A percentile compares a stretch with the other conserved stretches of the same genome.
phyloP scores from a whole-genome alignment of 1,140 invertebrate genomes.

The Drosophila kurseongensis region DNA sequence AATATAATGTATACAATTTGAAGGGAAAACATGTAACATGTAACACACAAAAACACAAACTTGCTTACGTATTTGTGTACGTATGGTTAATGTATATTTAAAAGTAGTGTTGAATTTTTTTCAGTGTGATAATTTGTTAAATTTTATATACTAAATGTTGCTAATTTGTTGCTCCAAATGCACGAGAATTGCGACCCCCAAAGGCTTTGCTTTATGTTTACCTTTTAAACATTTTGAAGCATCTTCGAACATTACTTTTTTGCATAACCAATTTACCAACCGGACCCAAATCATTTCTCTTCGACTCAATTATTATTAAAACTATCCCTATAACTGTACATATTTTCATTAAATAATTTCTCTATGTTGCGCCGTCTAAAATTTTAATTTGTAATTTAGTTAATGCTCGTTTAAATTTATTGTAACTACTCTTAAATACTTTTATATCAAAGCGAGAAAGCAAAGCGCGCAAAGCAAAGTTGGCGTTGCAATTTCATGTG shows the following conservation, averaged over 20 bases:
- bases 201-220: slow-evolving; percentile 45
- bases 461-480: slow-evolving; percentile 59
- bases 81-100: slow-evolving; percentile 59
- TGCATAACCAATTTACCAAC: slow-evolving; percentile 8
- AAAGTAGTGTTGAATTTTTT: slow-evolving; percentile 82
- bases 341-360: slow-evolving; percentile 44
- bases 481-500: slow-evolving; percentile 68
- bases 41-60: slow-evolving; percentile 38
- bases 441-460: slow-evolving; percentile 63
- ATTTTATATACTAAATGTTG: slow-evolving; percentile 74
- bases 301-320: slow-evolving; percentile 13
- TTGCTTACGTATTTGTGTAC: slow-evolving; percentile 6
- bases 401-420: slow-evolving; percentile 54
- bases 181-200: slow-evolving; percentile 25
- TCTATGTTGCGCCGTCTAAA: slow-evolving; percentile 42
- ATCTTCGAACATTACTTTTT: slow-evolving; percentile 19
- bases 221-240: slow-evolving; percentile 16
- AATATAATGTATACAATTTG: slow-evolving; percentile 70
- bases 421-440: slow-evolving; percentile 51
- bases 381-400: slow-evolving; percentile 62
- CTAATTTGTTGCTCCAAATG: slow-evolving; percentile 65
- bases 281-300: slow-evolving; percentile 24
- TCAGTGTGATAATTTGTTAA: slow-evolving; percentile 84
- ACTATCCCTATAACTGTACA: slow-evolving; percentile 50
- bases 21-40: slow-evolving; percentile 50